Conservation (phyloP, 2,113 vertebrate species). For the Pontoporia blainvillei region DNA sequence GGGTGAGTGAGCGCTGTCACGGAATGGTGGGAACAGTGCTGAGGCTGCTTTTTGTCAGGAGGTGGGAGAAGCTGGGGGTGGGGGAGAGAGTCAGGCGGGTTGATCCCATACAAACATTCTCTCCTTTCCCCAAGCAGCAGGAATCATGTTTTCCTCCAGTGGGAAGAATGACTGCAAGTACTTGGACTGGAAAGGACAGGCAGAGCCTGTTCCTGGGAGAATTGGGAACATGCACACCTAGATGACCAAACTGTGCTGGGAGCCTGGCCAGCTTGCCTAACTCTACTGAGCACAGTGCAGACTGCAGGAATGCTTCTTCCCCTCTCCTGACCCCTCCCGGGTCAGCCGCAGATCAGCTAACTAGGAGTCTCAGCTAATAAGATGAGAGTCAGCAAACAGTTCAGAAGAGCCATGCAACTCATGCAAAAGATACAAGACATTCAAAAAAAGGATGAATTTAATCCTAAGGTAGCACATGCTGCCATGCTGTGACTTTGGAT, state of each 20-base stretch:
- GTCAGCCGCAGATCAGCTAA: too few species aligned
- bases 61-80: too few species aligned
- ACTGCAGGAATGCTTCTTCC: not conserved
- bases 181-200: not conserved
- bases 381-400: not conserved
- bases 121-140: not conserved
- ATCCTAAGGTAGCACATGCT: too few species aligned
- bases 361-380: not conserved
- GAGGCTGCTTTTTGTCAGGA: not conserved
- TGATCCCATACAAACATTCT: not conserved
- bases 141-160: not conserved
- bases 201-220: too few species aligned
- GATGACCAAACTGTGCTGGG: not conserved
- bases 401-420: not conserved
- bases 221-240: too few species aligned
- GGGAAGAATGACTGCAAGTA: accelerated
- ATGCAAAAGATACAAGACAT: not conserved
- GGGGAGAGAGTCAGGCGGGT: not conserved
- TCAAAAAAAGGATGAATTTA: not conserved
- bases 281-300: accelerated
- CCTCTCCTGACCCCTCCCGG: not conserved
- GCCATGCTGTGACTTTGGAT: not conserved
- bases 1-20: not conserved
- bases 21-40: not conserved
- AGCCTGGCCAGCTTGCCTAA: not conserved